Percentiles rank a stretch among this genome's conserved stretches.
Conservation (phyloP, 2,113 vertebrate species). For the Nothobranchius furzeri region DNA sequence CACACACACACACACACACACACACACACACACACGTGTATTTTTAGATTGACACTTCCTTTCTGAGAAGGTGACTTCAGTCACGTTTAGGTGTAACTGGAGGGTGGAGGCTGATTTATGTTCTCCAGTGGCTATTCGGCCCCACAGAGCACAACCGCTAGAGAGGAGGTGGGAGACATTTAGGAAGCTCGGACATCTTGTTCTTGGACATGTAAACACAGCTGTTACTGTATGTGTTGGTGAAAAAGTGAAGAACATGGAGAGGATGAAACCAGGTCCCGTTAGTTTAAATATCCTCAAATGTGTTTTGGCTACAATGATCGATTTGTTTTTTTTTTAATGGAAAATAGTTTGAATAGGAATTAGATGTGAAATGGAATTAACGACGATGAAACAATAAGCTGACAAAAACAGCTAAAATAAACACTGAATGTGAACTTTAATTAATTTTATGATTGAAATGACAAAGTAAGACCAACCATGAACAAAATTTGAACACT, state of each 20-base stretch:
- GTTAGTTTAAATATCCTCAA: not conserved
- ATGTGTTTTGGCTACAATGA: not conserved
- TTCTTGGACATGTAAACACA: conserved; percentile 4
- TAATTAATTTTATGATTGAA: too few species aligned
- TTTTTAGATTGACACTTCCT: conserved; percentile 51
- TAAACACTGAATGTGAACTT: too few species aligned
- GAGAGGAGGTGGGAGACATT: conserved; percentile 16
- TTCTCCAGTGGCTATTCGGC: conserved; percentile 25
- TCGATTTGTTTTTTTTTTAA: not conserved
- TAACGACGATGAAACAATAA: too few species aligned
- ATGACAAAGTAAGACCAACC: too few species aligned
- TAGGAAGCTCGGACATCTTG: conserved; percentile 15
- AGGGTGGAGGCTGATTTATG: conserved; percentile 18
- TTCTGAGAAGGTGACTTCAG: conserved; percentile 46
- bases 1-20: conserved; percentile 29
- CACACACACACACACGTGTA: conserved; percentile 41
- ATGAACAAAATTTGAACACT: too few species aligned
- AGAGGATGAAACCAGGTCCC: too few species aligned
- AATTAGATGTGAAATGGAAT: too few species aligned
- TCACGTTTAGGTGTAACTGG: not conserved
- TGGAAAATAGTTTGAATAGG: too few species aligned
- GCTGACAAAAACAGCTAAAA: too few species aligned
- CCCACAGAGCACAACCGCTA: not conserved
- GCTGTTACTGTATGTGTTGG: not conserved
- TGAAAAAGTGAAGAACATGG: not conserved